A percentile compares a stretch with the other conserved stretches of the same genome.
Evolutionary conservation across 2,113 vertebrate genomes (phyloP).

Genomic region (Girardinichthys multiradiatus): DNA sequence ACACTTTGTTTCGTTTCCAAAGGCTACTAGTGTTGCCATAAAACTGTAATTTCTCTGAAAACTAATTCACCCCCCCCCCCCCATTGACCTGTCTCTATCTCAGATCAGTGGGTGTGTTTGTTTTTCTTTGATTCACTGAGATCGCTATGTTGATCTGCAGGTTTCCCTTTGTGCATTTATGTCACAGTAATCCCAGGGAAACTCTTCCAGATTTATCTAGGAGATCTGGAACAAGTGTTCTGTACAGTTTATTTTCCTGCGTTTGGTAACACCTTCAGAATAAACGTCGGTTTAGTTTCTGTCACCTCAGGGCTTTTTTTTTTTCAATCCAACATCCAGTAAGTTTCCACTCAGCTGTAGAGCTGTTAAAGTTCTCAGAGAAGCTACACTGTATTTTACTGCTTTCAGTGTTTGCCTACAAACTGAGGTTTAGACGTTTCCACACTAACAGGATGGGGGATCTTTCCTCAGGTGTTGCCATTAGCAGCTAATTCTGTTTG

Average conservation of each 20-base stretch:
- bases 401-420: neutral
- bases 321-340: no score
- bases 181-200: neutral
- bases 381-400: neutral
- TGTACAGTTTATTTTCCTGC: no score
- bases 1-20: no score
- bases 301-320: neutral
- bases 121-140: neutral
- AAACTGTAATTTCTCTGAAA: no score
- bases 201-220: neutral
- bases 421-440: neutral
- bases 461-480: neutral
- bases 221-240: neutral
- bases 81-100: no score
- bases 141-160: neutral
- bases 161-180: neutral
- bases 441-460: neutral
- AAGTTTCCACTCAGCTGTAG: neutral
- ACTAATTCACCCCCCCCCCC: no score
- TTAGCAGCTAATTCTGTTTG: constrained; percentile 4
- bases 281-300: neutral
- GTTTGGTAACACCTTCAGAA: no score
- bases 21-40: no score
- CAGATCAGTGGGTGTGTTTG: no score
- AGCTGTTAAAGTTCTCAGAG: no score